Base-by-base conservation (phyloP, 2,888 invertebrate species). In the Pyrrhia umbra region DNA sequence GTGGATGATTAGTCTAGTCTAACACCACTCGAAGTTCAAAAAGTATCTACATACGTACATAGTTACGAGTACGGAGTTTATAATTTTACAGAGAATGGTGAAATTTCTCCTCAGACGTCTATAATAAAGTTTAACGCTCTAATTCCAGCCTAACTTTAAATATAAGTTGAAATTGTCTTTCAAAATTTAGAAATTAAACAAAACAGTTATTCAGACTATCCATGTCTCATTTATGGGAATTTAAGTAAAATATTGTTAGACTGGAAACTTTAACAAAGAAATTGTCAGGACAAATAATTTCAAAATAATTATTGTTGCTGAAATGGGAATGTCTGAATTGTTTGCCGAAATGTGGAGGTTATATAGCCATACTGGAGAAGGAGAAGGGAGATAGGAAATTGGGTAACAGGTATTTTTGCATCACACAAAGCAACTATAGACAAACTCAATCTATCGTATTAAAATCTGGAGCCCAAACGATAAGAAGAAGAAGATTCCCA, bases 201-300 rank as follows among this genome's bases (percentile, higher is more conserved):
- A 1, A 5, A 65, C 40, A 20, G 40, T 54, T 52, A 49, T 70
- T 9, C 10, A 5, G 2, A 23, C 15, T 37, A 49, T 52, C 21
- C 42, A 9, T 63, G 39, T 47, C 6, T 13, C 9, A 64, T 54
- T 47, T 40, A 25, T 27, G 10, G 56, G 39, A 20, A 60, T 60
- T 60, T 27, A 60, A 72, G n/a, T 37, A 47, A 66, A 66, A 45
- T 30, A 23, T 56, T 66, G 56, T 47, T 23, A 6, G 10, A 39
- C 39, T 15, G 3, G 6, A 40, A 55, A 40, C 10, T 16, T 40
- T 40, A n/a, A 13, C 37, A 15, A 9, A 39, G 13, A 18, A 10
- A 21, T 30, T 13, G 15, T 27, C 37, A 18, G 16, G 39, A 47
- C n/a, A 18, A 23, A 30, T 27, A 0, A 27, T 23, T 16, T 0